Conservation (phyloP, 64 coral and sea anemone genomes). For the Platygyra sinensis region DNA sequence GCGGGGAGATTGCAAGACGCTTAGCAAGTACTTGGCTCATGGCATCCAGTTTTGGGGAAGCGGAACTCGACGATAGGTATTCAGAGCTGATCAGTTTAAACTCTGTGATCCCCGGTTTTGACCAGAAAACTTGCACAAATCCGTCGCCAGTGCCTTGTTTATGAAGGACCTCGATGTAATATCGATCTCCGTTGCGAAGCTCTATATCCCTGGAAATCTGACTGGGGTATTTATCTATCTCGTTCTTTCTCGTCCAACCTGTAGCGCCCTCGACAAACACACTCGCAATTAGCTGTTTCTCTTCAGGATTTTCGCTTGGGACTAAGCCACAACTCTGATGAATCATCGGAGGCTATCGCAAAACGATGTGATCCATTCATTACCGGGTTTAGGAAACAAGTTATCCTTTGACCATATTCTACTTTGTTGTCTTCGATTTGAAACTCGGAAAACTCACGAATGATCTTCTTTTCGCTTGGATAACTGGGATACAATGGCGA, state of each 20-base stretch:
- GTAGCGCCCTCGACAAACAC: slow-evolving; percentile 24
- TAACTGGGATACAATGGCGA: neutral
- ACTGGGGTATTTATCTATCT: slow-evolving; percentile 36
- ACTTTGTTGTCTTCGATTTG: neutral
- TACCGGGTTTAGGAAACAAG: slow-evolving; percentile 57
- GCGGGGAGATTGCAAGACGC: no score
- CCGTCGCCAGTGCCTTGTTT: neutral
- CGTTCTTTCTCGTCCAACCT: neutral
- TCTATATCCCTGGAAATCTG: slow-evolving; percentile 34
- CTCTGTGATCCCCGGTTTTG: neutral
- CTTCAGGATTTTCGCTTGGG: slow-evolving; percentile 24
- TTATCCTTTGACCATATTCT: slow-evolving; percentile 33
- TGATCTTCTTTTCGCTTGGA: neutral
- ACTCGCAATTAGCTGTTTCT: slow-evolving; percentile 45
- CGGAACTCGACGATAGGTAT: neutral
- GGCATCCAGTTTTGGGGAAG: neutral
- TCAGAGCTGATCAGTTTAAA: slow-evolving; percentile 7
- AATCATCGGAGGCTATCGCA: slow-evolving; percentile 62
- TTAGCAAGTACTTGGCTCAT: neutral
- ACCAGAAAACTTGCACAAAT: slow-evolving; percentile 46
- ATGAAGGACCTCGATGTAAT: slow-evolving; percentile 66
- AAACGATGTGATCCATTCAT: slow-evolving; percentile 20
- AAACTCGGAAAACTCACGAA: neutral
- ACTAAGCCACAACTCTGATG: slow-evolving; percentile 69
- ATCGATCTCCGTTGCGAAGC: slow-evolving; percentile 29